Percentiles rank a stretch among this genome's conserved stretches.
phyloP scores from a whole-genome alignment of 2,797 vertebrate species.

The Darevskia nairensis region DNA sequence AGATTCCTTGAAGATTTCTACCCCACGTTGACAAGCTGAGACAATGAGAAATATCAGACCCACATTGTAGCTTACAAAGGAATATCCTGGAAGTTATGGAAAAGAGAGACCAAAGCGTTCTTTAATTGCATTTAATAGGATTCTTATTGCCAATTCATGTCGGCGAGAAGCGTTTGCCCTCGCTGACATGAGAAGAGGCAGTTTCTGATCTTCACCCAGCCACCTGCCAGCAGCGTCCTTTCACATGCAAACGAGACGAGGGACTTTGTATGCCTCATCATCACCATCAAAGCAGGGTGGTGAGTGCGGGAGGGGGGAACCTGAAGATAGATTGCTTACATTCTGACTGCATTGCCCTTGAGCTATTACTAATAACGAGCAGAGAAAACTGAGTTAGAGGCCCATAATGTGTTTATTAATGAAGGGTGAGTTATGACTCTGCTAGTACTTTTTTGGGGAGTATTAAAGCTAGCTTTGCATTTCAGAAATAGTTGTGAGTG shows the following conservation, averaged over 20 bases:
- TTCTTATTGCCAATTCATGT: slow-evolving; percentile 54
- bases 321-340: slow-evolving; percentile 25
- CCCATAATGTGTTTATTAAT: slow-evolving; percentile 56
- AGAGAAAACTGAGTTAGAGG: slow-evolving; percentile 55
- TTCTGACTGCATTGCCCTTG: slow-evolving; percentile 7
- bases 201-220: slow-evolving; percentile 62
- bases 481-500: slow-evolving; percentile 40
- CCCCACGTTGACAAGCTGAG: slow-evolving; percentile 2
- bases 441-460: slow-evolving; percentile 16
- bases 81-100: slow-evolving; percentile 40
- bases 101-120: slow-evolving; percentile 27
- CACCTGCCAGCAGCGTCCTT: slow-evolving; percentile 54
- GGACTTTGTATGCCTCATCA: slow-evolving; percentile 29
- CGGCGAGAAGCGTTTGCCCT: slow-evolving; percentile 66
- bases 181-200: slow-evolving; percentile 51
- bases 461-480: slow-evolving; percentile 53
- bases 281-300: slow-evolving; percentile 52
- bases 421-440: slow-evolving; percentile 49
- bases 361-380: slow-evolving; percentile 49
- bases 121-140: slow-evolving; percentile 48
- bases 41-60: slow-evolving; percentile 24
- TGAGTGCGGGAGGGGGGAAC: slow-evolving; percentile 5
- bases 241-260: slow-evolving; percentile 64
- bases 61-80: slow-evolving; percentile 35
- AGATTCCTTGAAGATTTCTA: slow-evolving; percentile 22